phyloP scores from a whole-genome alignment of 2,113 vertebrate species.

The Tupaia chinensis region DNA sequence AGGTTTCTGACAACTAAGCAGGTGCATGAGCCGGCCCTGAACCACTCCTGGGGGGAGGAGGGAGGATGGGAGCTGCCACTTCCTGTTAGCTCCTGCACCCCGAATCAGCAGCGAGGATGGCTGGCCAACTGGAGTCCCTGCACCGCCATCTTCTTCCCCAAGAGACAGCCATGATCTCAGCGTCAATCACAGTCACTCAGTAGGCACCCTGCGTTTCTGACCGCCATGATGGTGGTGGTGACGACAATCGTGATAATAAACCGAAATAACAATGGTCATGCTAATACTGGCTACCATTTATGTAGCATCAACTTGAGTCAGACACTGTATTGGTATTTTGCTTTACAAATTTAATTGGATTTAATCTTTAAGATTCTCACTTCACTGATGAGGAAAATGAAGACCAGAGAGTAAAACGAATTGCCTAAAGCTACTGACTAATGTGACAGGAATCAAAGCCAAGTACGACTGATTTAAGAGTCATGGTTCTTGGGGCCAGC shows the following conservation, averaged over 20 bases:
- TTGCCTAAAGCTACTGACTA: background rate
- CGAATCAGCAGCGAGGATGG: background rate
- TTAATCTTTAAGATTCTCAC: background rate
- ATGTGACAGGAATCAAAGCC: background rate
- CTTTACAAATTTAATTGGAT: background rate
- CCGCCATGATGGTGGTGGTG: background rate
- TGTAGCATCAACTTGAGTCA: background rate
- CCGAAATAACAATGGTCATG: background rate
- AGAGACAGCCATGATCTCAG: background rate
- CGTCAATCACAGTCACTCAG: background rate
- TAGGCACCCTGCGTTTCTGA: background rate
- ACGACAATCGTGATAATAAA: background rate
- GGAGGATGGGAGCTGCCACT: background rate
- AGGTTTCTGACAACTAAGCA: background rate
- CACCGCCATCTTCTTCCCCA: background rate
- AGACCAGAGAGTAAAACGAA: slow-evolving; percentile 14
- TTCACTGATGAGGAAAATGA: slow-evolving; percentile 1
- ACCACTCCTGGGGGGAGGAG: background rate
- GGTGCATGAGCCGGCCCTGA: background rate
- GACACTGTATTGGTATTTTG: background rate
- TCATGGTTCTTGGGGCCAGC: background rate
- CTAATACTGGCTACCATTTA: background rate
- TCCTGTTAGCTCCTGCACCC: background rate
- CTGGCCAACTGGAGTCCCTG: background rate
- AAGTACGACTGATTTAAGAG: background rate